phyloP scores from a whole-genome alignment of 2,797 vertebrate genomes.

The Hirundo rustica region DNA sequence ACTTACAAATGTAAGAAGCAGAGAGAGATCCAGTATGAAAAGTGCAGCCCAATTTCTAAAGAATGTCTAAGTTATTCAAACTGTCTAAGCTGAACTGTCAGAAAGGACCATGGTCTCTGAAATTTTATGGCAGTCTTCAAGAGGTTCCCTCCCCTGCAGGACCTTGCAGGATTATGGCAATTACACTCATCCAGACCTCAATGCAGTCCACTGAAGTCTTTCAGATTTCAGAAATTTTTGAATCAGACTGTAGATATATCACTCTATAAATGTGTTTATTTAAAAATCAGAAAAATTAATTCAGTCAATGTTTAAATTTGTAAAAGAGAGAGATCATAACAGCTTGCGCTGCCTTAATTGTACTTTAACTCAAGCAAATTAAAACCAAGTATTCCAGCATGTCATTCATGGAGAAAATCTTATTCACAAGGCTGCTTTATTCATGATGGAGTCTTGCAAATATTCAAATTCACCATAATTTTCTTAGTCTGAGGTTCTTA shows the following conservation, averaged over 20 bases:
- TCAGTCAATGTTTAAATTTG: slow-evolving; percentile 11
- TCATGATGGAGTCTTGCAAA: slow-evolving; percentile 34
- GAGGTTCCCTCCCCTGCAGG: not conserved
- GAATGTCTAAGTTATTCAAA: not conserved
- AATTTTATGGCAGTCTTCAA: not conserved
- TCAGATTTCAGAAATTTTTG: not conserved
- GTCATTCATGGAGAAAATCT: slow-evolving; percentile 53
- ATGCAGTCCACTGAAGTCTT: not conserved
- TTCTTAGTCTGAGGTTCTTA: slow-evolving; percentile 35
- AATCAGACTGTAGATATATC: not conserved
- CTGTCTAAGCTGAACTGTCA: not conserved
- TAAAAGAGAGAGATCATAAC: slow-evolving; percentile 9
- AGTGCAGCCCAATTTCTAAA: not conserved
- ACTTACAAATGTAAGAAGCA: not conserved
- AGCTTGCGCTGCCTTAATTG: slow-evolving; percentile 23
- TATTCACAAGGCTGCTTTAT: slow-evolving; percentile 52
- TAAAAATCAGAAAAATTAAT: slow-evolving; percentile 1
- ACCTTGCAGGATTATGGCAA: not conserved
- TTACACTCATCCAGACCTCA: not conserved
- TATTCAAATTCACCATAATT: slow-evolving; percentile 42
- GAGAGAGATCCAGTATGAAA: not conserved
- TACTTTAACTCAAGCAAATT: slow-evolving; percentile 53
- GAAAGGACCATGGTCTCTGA: not conserved
- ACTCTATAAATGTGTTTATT: not conserved
- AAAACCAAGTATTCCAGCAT: slow-evolving; percentile 25